Evolutionary conservation across 1,140 invertebrate genomes (phyloP), one percentile per base, ranked within the genome.

Genomic region (Teleopsis dalmanni): DNA sequence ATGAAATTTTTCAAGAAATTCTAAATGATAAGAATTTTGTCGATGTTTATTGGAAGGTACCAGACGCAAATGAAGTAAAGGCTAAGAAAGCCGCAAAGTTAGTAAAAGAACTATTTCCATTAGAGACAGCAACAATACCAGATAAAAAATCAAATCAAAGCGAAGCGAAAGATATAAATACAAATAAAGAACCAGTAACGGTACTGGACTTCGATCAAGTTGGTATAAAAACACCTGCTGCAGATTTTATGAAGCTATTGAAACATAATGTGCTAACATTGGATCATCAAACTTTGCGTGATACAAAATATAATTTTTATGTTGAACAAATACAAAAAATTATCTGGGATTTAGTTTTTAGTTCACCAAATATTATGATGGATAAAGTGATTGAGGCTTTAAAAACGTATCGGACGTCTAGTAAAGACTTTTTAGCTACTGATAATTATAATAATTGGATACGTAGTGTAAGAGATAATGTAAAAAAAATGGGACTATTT

Each of bases 361-460:
- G 2, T 25, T 0, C 26, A 22, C 19, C 13, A 37, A 0, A 36
- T 22, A 7, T 58, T 52, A 60, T 16, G 40, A 11, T 14, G 46
- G 7, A 53, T 1, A 52, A 61, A 42, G 27, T 66, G 9, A 25
- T 19, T 4, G 55, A 59, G 19, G 37, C 67, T 8, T 50, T 68
- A 1, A 7, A 23, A 5, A n/a, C 58, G 2, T 63, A 62, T 48
- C 56, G 65, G 3, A 53, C 54, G 10, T 53, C 54, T 26, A 55
- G 56, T 25, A 18, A 58, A 2, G 57, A 62, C 2, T 69, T 62
- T 19, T 58, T 57, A 42, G 48, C 54, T 8, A 61, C 60, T 22
- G 35, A 43, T 18, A 65, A 64, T 8, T 69, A 61, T 43, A 61
- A 68, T 33, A 51, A 58, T 16, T 69, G 68, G 48, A 51, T 62